Percentiles rank a stretch among this genome's conserved stretches.
These are phyloP conservation scores for Acanthurus tractus DNA, from an alignment of 2,797 vertebrate genomes.

Conservation along the genomic window DNA sequence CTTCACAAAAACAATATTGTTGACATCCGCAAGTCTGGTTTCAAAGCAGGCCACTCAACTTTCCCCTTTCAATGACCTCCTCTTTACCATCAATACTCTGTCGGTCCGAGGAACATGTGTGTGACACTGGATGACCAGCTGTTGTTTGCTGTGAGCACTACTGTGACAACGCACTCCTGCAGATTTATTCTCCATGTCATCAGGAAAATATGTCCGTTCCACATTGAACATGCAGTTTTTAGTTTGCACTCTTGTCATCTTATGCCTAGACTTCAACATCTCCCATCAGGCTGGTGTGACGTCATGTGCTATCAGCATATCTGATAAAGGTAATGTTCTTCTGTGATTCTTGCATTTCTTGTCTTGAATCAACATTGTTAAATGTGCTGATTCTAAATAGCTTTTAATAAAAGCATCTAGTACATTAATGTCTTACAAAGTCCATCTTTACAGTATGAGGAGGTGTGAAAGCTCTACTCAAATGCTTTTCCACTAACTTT, in stretches of 20 bases:
- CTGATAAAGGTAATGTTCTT: too few species aligned
- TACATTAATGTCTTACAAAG: too few species aligned
- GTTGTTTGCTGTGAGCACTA: neutral
- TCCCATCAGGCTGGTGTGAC: neutral
- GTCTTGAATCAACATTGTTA: neutral
- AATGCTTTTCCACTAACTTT: too few species aligned
- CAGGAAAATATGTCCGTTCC: neutral
- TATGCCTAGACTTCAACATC: neutral
- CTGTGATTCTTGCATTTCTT: neutral
- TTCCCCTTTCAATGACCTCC: too few species aligned
- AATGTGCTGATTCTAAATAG: neutral
- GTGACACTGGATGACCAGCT: neutral
- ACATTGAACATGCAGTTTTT: too few species aligned
- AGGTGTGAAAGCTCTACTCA: too few species aligned
- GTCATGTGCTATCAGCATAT: neutral
- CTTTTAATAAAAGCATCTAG: neutral
- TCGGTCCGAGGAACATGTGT: neutral
- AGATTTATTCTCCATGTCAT: neutral
- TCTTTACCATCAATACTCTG: too few species aligned
- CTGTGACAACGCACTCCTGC: neutral
- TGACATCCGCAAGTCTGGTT: neutral
- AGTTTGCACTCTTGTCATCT: neutral
- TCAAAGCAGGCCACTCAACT: neutral
- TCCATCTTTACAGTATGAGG: too few species aligned
- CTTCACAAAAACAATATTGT: neutral